Evolutionary conservation across 2,888 invertebrate genomes (phyloP), one percentile per base, ranked within the genome.

Genomic region (Anorthoa munda): DNA sequence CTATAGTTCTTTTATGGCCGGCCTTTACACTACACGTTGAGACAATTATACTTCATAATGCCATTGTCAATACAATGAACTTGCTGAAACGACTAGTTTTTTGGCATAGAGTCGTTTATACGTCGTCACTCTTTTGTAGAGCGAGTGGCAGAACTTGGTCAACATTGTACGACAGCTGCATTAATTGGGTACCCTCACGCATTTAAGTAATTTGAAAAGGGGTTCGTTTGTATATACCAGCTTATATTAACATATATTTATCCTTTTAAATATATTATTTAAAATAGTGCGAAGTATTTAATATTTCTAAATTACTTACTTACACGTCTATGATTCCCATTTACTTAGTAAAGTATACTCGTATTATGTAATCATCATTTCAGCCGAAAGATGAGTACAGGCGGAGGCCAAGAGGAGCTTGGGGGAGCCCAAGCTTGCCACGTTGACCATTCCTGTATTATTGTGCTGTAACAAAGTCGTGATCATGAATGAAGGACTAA

Each of bases 21-120:
- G 80, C 82, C 70, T 74, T 81, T 79, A 78, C 77, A 76, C 53
- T 64, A 74, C 77, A 72, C 59, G 63, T 66, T 77, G 75, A 81
- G 72, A 85, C 82, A 86, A 85, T 82, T 76, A 82, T 77, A 79
- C 83, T 71, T 78, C 84, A 81, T 77, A 83, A 79, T 79, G 65
- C 61, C 39, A 59, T 75, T 76, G 70, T 72, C 70, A 66, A 70
- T 76, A 77, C 63, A 73, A 66, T 66, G 53, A 82, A 66, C 70
- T 74, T 63, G 26, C 31, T 53, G 59, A 66, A 46, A 53, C 18
- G n/a, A 21, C 59, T 45, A 66, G 39, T 76, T 79, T 79, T 69
- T 76, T 45, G 23, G 15, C 65, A 46, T 23, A 60, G 61, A 66
- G 2, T 60, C 51, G 26, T 77, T 60, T 73, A 67, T 46, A 77